Evolutionary conservation across 2,888 invertebrate genomes (phyloP).

Genomic region (Rhingia rostrata): DNA sequence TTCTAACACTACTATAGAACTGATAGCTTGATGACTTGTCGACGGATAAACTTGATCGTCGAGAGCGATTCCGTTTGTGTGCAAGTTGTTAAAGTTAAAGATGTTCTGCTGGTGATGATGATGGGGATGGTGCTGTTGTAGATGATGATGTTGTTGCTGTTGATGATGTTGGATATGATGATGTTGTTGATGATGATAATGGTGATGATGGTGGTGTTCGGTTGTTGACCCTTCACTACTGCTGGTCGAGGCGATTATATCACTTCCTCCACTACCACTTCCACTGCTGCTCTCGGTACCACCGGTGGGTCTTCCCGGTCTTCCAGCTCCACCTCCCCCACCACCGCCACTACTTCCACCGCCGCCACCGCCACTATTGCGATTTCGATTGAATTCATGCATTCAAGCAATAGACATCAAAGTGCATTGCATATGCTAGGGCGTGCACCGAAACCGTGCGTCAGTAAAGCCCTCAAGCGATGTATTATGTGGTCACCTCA

Average conservation of each 20-base stretch:
- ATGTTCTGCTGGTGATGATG: constrained; percentile 70
- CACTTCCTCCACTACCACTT: constrained; percentile 68
- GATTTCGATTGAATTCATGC: constrained; percentile 61
- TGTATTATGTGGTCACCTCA: constrained; percentile 5
- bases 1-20: constrained; percentile 54
- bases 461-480: neutral
- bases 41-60: constrained; percentile 15
- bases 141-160: neutral
- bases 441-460: constrained; percentile 32
- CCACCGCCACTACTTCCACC: constrained; percentile 69
- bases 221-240: constrained; percentile 76
- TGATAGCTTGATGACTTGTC: constrained; percentile 31
- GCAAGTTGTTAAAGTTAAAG: constrained; percentile 76
- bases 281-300: constrained; percentile 39
- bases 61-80: constrained; percentile 7
- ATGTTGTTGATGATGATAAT: neutral
- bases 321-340: constrained; percentile 19
- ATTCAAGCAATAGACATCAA: constrained; percentile 70
- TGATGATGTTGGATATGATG: constrained; percentile 56
- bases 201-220: constrained; percentile 29
- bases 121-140: constrained; percentile 32
- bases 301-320: constrained; percentile 39
- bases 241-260: constrained; percentile 77
- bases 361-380: constrained; percentile 76
- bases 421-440: constrained; percentile 57